Evolutionary conservation across 2,888 invertebrate genomes (phyloP).

Genomic region (Torymus texanus): DNA sequence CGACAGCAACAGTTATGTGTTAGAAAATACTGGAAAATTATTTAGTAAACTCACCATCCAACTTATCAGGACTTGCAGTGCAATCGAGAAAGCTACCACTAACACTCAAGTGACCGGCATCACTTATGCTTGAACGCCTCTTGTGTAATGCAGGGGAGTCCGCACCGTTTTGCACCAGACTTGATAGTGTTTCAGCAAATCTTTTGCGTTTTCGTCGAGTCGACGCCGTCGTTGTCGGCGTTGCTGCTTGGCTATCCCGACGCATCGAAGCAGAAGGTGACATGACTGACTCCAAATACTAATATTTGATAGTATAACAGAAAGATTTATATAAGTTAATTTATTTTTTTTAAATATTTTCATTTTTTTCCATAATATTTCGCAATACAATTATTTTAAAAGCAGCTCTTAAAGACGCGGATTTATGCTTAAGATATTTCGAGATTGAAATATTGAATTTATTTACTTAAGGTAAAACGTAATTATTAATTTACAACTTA

Average conservation of each 20-base stretch:
- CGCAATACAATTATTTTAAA: too few species aligned
- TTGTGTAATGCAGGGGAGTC: conserved; percentile 81
- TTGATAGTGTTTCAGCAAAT: conserved; percentile 79
- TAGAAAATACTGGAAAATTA: not conserved
- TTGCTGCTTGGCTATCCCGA: conserved; percentile 73
- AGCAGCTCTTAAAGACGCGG: too few species aligned
- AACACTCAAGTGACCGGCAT: conserved; percentile 88
- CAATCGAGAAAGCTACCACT: conserved; percentile 93
- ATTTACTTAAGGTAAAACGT: too few species aligned
- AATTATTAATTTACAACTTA: conserved; percentile 75
- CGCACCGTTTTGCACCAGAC: conserved; percentile 77
- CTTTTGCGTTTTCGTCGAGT: conserved; percentile 89
- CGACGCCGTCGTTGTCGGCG: conserved; percentile 76
- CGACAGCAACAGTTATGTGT: conserved; percentile 2
- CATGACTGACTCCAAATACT: conserved; percentile 77
- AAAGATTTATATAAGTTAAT: not conserved
- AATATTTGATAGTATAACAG: conserved; percentile 19
- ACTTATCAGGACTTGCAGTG: conserved; percentile 87
- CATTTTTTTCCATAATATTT: too few species aligned
- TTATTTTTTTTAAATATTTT: too few species aligned
- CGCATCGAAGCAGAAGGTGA: conserved; percentile 71
- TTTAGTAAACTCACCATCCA: conserved; percentile 67
- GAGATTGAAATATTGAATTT: too few species aligned
- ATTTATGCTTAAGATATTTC: too few species aligned
- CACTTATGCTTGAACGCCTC: conserved; percentile 90